Percentiles rank a stretch among this genome's conserved stretches.
These are phyloP conservation scores for Colletes gigas DNA, from an alignment of 1,140 invertebrate species.

Conservation along the genomic window DNA sequence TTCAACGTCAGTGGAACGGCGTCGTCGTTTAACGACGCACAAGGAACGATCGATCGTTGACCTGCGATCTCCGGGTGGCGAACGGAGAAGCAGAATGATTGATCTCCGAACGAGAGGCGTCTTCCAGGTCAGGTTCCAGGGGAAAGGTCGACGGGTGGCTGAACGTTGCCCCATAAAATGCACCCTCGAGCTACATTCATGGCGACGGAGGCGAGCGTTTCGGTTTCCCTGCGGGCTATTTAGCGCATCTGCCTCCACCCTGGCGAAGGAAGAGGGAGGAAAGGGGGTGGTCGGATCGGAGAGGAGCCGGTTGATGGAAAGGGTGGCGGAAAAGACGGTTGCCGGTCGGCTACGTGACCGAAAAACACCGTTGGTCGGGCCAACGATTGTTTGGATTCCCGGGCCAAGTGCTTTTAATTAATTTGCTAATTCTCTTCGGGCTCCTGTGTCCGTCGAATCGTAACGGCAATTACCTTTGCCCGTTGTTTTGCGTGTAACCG, in stretches of 20 bases:
- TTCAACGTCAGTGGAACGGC: no score
- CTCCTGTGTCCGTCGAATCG: constrained; percentile 8
- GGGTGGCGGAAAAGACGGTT: constrained; percentile 48
- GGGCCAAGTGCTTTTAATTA: constrained; percentile 61
- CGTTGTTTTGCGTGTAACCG: background rate
- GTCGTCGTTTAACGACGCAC: background rate
- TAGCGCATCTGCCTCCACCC: constrained; percentile 77
- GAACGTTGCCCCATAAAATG: constrained; percentile 63
- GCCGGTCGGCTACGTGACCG: constrained; percentile 61
- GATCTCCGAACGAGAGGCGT: constrained; percentile 42
- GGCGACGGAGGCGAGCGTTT: constrained; percentile 58
- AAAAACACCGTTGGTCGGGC: constrained; percentile 14
- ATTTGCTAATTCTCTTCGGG: constrained; percentile 60
- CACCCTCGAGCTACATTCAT: constrained; percentile 63
- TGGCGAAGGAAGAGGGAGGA: constrained; percentile 29
- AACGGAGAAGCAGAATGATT: constrained; percentile 37
- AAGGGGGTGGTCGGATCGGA: constrained; percentile 11
- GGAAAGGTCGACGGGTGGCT: constrained; percentile 52
- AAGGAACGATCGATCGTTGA: background rate
- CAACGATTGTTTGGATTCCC: constrained; percentile 56
- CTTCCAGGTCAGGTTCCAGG: constrained; percentile 34
- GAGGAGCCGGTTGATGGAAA: constrained; percentile 56
- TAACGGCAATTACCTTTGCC: constrained; percentile 19
- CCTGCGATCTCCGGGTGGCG: background rate
- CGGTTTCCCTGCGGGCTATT: constrained; percentile 75